Percentiles rank a stretch among this genome's conserved stretches.
These are phyloP conservation scores for Tupiocoris notatus DNA, from an alignment of 2,888 invertebrate species.

Conservation along the genomic window DNA sequence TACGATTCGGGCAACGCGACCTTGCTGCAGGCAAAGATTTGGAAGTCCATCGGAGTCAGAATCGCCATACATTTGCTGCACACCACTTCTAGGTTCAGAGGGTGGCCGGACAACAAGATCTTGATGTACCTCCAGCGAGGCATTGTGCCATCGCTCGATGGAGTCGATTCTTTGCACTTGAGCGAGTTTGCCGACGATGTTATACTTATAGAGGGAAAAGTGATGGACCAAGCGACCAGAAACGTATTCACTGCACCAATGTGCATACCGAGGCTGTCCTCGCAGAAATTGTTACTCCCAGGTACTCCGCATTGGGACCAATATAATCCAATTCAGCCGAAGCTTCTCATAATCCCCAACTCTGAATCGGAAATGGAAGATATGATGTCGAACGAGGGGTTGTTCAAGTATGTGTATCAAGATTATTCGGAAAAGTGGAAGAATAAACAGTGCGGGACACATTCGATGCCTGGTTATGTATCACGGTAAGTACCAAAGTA, in stretches of 20 bases:
- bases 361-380: constrained; percentile 27
- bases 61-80: constrained; percentile 40
- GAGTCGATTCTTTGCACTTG: constrained; percentile 22
- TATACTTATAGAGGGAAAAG: constrained; percentile 40
- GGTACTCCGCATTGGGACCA: constrained; percentile 22
- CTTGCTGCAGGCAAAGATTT: constrained; percentile 31
- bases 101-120: constrained; percentile 37
- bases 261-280: constrained; percentile 34
- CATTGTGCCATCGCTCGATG: constrained; percentile 24
- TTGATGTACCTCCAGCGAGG: constrained; percentile 35
- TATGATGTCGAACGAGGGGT: constrained; percentile 30
- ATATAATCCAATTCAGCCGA: not conserved
- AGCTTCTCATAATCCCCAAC: constrained; percentile 21
- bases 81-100: constrained; percentile 29
- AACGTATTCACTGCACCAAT: constrained; percentile 30
- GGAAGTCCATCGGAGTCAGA: constrained; percentile 40
- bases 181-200: constrained; percentile 37
- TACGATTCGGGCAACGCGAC: constrained; percentile 14
- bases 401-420: constrained; percentile 26
- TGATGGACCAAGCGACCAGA: constrained; percentile 36
- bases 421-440: not conserved
- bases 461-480: constrained; percentile 6
- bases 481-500: constrained; percentile 19
- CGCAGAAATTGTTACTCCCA: constrained; percentile 16
- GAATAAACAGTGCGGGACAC: not conserved